These are phyloP conservation scores for Leptinotarsa peninsularis DNA, from an alignment of 2,888 invertebrate genomes.

Conservation along the genomic window DNA sequence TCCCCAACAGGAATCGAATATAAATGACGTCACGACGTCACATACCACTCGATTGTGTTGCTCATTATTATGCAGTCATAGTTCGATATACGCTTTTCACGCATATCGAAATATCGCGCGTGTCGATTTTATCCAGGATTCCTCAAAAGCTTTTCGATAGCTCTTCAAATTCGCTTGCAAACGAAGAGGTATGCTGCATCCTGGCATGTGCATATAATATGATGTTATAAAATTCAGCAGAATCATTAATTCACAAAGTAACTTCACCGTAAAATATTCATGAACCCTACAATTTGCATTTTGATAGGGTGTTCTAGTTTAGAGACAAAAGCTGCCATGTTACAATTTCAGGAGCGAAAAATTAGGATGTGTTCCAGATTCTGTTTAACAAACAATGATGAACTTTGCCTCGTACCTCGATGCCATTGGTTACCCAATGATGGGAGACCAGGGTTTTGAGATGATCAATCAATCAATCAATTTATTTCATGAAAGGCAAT, in stretches of 20 bases:
- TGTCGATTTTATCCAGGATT: background rate
- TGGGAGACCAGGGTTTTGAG: background rate
- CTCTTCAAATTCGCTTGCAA: background rate
- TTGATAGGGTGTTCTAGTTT: conserved; percentile 50
- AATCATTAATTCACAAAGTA: conserved; percentile 46
- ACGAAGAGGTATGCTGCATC: conserved; percentile 5
- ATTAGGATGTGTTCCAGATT: conserved; percentile 22
- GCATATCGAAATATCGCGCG: background rate
- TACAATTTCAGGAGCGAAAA: conserved; percentile 42
- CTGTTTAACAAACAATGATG: background rate
- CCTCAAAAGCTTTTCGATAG: background rate
- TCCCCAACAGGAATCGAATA: background rate
- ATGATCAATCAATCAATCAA: no score
- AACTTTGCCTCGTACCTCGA: background rate
- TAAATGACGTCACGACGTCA: background rate
- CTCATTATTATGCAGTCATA: conserved; percentile 4
- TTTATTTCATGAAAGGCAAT: no score
- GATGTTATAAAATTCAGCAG: conserved; percentile 42
- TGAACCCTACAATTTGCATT: conserved; percentile 49
- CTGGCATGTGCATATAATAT: conserved; percentile 39
- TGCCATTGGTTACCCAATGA: background rate
- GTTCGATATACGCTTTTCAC: background rate
- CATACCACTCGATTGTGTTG: background rate
- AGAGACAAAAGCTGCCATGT: conserved; percentile 42
- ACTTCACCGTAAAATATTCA: conserved; percentile 47